Evolutionary conservation across 2,888 invertebrate genomes (phyloP), one percentile per base, ranked within the genome.

Genomic region (Saturnia japonica): DNA sequence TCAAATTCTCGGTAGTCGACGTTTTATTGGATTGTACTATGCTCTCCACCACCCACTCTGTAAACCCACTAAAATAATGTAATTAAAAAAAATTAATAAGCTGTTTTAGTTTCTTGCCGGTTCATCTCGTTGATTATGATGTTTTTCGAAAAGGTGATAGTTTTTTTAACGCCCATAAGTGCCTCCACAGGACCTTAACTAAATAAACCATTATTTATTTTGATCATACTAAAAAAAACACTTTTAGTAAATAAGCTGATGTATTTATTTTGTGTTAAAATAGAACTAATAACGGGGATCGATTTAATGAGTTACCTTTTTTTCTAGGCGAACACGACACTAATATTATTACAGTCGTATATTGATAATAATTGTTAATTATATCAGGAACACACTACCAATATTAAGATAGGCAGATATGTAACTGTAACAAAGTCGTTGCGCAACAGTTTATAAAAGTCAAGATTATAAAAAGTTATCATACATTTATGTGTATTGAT

Each of bases 251-350:
- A 14, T 28, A 60, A 60, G 25, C 28, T 60, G 57, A 28, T 25
- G 4, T 60, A 14, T 60, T 14, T 28, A 12, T 28, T 3, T 28
- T 68, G 81, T 84, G 82, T 83, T 84, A 85, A 80, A 81, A 78
- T 81, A 79, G 80, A 76, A 79, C 82, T 85, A 84, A 83, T 86
- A 85, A 85, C 82, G 81, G 79, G 82, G 80, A 79, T 80, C 76
- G 73, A 80, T 74, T 75, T 77, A 78, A 77, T 77, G 83, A 82
- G 80, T 81, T 80, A 81, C 76, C 57, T 60, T 4, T 60, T 60
- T 25, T 25, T 28, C 12, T 28, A 28, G 11, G 57, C 54, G 57
- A 28, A 28, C 57, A 60, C 14, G 25, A 60, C 14, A 60, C 12
- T 14, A 60, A 60, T 28, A 60, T 57, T 57, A 57, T 60, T 28